These are phyloP conservation scores for Malurus elegans DNA, from an alignment of 2,113 vertebrate species.

Conservation along the genomic window DNA sequence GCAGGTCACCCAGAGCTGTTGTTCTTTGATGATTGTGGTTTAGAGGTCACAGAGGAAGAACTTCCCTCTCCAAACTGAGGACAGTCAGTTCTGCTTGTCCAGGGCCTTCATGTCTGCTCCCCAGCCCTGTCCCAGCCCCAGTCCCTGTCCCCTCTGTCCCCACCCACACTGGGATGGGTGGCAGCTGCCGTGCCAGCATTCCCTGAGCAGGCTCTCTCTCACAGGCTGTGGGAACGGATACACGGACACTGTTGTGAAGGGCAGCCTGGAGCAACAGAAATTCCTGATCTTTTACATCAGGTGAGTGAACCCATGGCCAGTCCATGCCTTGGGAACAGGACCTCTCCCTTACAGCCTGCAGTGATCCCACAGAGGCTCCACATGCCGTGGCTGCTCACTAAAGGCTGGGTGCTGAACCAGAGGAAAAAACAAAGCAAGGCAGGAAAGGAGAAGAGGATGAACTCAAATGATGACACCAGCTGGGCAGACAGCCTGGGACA, in stretches of 20 bases:
- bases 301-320: conserved; percentile 54
- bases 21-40: background rate
- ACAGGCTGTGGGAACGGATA: conserved; percentile 83
- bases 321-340: background rate
- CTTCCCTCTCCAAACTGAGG: background rate
- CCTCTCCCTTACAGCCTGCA: background rate
- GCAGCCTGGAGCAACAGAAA: conserved; percentile 77
- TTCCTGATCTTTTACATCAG: conserved; percentile 88
- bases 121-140: too few species aligned
- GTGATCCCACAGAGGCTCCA: background rate
- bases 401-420: background rate
- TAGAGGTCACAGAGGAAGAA: background rate
- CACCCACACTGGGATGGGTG: background rate
- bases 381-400: accelerated
- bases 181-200: background rate
- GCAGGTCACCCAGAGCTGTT: background rate
- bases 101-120: background rate
- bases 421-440: conserved; percentile 5
- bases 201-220: background rate
- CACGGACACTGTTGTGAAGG: conserved; percentile 84
- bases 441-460: background rate
- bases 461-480: background rate
- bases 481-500: conserved; percentile 1
- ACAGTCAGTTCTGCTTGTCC: background rate
- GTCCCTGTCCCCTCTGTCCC: background rate